Evolutionary conservation across 2,113 vertebrate genomes (phyloP).

Genomic region (Electrona antarctica): DNA sequence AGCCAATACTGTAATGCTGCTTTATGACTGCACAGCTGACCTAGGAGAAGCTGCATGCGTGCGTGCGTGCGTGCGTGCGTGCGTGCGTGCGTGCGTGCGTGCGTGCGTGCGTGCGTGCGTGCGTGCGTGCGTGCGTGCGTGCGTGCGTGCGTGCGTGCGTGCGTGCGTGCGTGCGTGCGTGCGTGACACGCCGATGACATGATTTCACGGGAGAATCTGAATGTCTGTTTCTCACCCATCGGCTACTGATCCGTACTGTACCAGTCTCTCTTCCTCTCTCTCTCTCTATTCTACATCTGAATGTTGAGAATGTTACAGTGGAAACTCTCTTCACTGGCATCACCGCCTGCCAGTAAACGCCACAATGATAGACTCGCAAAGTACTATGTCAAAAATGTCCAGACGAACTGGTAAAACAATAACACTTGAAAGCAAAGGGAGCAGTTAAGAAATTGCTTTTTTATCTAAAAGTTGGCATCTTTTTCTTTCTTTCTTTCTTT

Average conservation of each 20-base stretch:
- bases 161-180: no score
- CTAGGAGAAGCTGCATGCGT: conserved; percentile 10
- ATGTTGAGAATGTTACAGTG: conserved; percentile 12
- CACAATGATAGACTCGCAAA: conserved; percentile 18
- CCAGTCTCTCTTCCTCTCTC: neutral
- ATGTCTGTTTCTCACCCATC: conserved; percentile 12
- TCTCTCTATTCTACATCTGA: neutral
- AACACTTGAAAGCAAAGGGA: conserved; percentile 7
- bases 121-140: no score
- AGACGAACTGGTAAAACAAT: conserved; percentile 14
- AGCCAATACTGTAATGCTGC: conserved; percentile 42
- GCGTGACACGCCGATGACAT: no score
- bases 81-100: neutral
- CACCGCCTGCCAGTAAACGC: conserved; percentile 16
- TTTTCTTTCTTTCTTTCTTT: conserved; percentile 12
- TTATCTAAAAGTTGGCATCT: conserved; percentile 10
- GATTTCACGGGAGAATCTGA: neutral
- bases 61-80: neutral
- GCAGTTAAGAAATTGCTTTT: conserved; percentile 20
- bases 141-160: no score
- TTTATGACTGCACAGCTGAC: conserved; percentile 59
- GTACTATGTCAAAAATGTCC: conserved; percentile 36
- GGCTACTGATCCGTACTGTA: neutral
- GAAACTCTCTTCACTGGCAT: conserved; percentile 17
- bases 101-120: no score